Base-by-base conservation (phyloP, 2,113 vertebrate genomes). In the Siphamia tubifer region DNA sequence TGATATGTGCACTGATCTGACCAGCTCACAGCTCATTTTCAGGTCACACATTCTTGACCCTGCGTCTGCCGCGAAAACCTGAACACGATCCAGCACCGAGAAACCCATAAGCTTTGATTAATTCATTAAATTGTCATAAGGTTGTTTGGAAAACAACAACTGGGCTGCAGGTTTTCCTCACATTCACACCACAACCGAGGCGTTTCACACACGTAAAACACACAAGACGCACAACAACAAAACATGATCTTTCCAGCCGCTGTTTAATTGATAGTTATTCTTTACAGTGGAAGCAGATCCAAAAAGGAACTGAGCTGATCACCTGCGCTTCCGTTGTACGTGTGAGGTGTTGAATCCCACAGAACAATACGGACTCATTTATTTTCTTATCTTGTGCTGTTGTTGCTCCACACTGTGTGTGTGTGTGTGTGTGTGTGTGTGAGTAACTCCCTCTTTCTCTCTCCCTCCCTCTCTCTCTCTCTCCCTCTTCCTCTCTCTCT, bases 41-140 rank as follows among this genome's bases (percentile, higher is more conserved):
- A 70, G 79, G 63, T 52, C 68, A 74, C 51, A 2, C 43, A 70
- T 68, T 48, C 27, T 56, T 53, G 54, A 63, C 49, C 17, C 11
- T 0, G 23, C 24, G 8, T 74, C 73, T 32, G 48, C 57, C 31
- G 47, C 55, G 53, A 58, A 66, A 55, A 72, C 39, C 67, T 28
- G 38, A 81, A 79, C 71, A 54, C 13, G 40, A 84, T 60, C 81
- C 78, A 58, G 52, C 68, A 13, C 67, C 52, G n/a, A 40, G 72
- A 51, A 65, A 48, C 57, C 76, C 49, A 75, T 63, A 45, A 57
- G 63, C 63, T 64, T 52, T 64, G 67, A 68, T 81, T 66, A 55
- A 73, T 64, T 82, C 76, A 78, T 84, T 82, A 84, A 84, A 76
- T 27, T 81, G 38, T 74, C 74, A 82, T 81, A 21, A 63, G 73